Evolutionary conservation across 1,140 invertebrate species (phyloP), one percentile per base, ranked within the genome.

Genomic region (Amyelois transitella): DNA sequence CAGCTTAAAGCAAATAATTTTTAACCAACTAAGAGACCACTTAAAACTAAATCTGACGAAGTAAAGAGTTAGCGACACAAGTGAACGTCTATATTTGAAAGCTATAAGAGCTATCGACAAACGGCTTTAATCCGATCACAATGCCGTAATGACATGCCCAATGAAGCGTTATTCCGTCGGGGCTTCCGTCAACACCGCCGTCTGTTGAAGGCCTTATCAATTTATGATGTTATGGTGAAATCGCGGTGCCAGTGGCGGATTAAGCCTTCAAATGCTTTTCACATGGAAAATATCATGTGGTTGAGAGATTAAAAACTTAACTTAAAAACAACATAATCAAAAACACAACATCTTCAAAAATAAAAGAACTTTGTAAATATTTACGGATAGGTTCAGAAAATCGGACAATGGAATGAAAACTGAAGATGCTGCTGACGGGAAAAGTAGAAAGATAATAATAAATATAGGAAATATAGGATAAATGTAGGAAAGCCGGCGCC

Each of bases 111-210:
- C 7, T 24, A 7, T 24, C 7, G 25, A 28, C 25, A 28, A 28
- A 8, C 25, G 25, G 1, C 25, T 28, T 6, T 28, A 28, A 45
- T 45, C 19, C 19, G 43, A 8, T 19, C 43, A 45, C 43, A 45
- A 45, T 45, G 19, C 17, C n/a, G 10, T 45, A 45, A 19, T 45
- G 43, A 45, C 48, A 52, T 25, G 58, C 43, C 57, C 54, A 56
- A 32, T 55, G 24, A 57, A 58, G 58, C 62, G 58, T 43, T 58
- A 51, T 57, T 64, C 58, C 57, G 52, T 20, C n/a, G 50, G 18
- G 25, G 32, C 43, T 64, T 64, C 62, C 62, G 54, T 60, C 58
- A 58, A 60, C 51, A 52, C 10, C 5, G 7, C 7, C n/a, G 7
- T 7, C 17, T n/a, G n/a, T n/a, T n/a, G 43, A 18, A 43, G 43